phyloP scores from a whole-genome alignment of 2,797 vertebrate species.

The Gallinago stenura region DNA sequence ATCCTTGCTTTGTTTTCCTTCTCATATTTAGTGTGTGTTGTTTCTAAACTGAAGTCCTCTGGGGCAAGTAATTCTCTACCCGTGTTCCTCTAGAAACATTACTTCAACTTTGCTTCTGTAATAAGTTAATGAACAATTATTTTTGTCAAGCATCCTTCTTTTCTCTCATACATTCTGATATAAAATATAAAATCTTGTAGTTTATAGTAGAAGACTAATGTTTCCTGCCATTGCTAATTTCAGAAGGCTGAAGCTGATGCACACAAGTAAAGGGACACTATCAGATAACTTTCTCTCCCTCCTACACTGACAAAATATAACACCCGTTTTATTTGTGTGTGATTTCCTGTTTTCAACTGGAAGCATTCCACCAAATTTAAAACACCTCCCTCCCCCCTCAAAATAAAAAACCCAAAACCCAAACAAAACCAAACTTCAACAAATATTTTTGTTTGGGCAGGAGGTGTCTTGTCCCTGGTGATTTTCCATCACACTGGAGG shows the following conservation, averaged over 20 bases:
- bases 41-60: neutral
- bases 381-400: neutral
- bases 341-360: conserved; percentile 56
- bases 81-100: neutral
- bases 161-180: neutral
- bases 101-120: neutral
- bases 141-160: neutral
- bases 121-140: neutral
- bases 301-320: neutral
- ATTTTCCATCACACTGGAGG: conserved; percentile 52
- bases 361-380: conserved; percentile 31
- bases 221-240: neutral
- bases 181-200: neutral
- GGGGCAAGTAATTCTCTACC: neutral
- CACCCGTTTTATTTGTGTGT: neutral
- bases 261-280: neutral
- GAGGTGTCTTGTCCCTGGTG: conserved; percentile 40
- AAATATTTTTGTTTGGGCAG: conserved; percentile 44
- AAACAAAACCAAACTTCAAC: neutral
- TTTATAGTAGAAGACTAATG: neutral
- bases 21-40: neutral
- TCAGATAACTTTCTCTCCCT: neutral
- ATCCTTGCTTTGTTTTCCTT: neutral
- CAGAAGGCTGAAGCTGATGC: neutral
- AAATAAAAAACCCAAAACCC: neutral